Evolutionary conservation across 2,113 vertebrate species (phyloP).

Genomic region (Pterocles gutturalis): DNA sequence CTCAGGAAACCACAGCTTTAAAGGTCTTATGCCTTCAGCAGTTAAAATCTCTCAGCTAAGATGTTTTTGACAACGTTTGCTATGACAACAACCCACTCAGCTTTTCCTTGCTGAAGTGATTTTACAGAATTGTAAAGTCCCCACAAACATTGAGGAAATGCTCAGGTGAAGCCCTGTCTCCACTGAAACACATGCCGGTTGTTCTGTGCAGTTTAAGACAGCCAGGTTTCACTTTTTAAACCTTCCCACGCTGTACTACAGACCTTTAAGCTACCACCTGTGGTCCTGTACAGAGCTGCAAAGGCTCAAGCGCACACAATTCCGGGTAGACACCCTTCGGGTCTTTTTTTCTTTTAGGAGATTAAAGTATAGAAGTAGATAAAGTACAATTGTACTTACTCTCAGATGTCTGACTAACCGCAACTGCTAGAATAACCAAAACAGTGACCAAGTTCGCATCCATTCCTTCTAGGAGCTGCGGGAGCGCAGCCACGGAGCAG

Average conservation of each 20-base stretch:
- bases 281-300: neutral
- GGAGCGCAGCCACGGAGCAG: neutral
- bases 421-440: slow-evolving; percentile 5
- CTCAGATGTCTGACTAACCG: slow-evolving; percentile 3
- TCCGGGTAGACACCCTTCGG: neutral
- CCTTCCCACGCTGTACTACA: neutral
- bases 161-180: neutral
- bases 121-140: neutral
- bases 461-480: slow-evolving; percentile 24
- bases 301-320: neutral
- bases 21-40: neutral
- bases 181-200: neutral
- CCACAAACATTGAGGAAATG: neutral
- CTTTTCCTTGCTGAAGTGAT: neutral
- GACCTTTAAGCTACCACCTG: neutral
- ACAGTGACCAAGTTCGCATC: neutral
- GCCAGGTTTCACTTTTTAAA: neutral
- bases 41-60: neutral
- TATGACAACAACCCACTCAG: neutral
- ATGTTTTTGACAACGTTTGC: neutral
- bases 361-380: neutral
- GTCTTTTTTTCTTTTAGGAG: neutral
- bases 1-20: neutral
- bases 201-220: neutral
- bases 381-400: slow-evolving; percentile 66